A percentile compares a stretch with the other conserved stretches of the same genome.
These are phyloP conservation scores for Frieseomelitta varia DNA, from an alignment of 1,140 invertebrate species.

Conservation along the genomic window DNA sequence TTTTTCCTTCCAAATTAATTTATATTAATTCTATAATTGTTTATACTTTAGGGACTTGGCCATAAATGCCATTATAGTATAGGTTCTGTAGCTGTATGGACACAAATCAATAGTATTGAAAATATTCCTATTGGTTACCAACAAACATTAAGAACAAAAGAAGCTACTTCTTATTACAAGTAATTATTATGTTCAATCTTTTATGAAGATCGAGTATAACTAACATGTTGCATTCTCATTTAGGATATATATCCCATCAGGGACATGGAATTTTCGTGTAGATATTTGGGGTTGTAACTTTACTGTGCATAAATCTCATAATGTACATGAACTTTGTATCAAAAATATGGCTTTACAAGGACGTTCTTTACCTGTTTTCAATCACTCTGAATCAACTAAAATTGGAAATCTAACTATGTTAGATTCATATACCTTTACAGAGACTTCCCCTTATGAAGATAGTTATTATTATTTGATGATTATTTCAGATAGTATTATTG, in stretches of 20 bases:
- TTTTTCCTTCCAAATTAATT: background rate
- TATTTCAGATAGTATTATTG: constrained; percentile 79
- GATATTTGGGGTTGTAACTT: constrained; percentile 81
- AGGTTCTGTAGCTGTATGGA: constrained; percentile 83
- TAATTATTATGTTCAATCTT: constrained; percentile 37
- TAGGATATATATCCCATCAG: constrained; percentile 83
- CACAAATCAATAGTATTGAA: constrained; percentile 75
- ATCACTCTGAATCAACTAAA: constrained; percentile 70
- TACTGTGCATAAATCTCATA: constrained; percentile 64
- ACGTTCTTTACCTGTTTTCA: constrained; percentile 78
- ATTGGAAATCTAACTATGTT: constrained; percentile 74
- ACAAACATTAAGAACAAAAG: constrained; percentile 73
- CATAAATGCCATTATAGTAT: constrained; percentile 83
- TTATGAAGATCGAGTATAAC: background rate
- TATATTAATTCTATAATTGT: background rate
- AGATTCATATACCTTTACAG: constrained; percentile 76
- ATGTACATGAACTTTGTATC: constrained; percentile 74
- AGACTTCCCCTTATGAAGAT: constrained; percentile 82
- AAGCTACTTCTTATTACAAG: constrained; percentile 81
- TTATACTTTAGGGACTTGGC: constrained; percentile 71
- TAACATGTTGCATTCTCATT: constrained; percentile 39
- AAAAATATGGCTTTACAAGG: constrained; percentile 77
- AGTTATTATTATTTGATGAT: constrained; percentile 83
- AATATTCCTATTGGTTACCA: constrained; percentile 77
- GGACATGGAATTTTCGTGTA: constrained; percentile 81